Evolutionary conservation across 1,140 invertebrate species (phyloP), one percentile per base, ranked within the genome.

Genomic region (Trypoxylus dichotomus): DNA sequence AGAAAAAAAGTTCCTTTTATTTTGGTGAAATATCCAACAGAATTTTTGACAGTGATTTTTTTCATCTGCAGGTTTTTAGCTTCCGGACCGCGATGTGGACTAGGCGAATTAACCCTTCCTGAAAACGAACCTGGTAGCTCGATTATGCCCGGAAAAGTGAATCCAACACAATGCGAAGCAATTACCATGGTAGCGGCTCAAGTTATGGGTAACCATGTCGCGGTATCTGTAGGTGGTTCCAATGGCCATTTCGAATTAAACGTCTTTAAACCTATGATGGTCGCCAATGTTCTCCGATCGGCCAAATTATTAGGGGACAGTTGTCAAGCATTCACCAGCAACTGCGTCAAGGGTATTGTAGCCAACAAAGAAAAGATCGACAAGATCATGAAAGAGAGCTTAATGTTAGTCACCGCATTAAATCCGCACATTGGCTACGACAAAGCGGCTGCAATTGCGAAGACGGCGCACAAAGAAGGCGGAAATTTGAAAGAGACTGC

Each of bases 371-470:
- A 89, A 19, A 82, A 87, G 42, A 91, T 93, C 72, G 86, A 15
- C 85, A 93, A 95, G 87, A 92, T 97, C 27, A 90, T 98, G 86
- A 93, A 95, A 80, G 96, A 99, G 86, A 99, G 97, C 74, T 90
- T 99, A 42, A 99, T 99, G 98, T 88, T 99, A 80, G 98, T 94
- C 5, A 94, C 93, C 8, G 91, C 92, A 5, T 85, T 94, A 0
- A 94, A 94, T 86, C 90, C 91, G 8, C 89, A 93, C 80, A 94
- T 94, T 81, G 93, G 91, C 0, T 94, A 94, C 85, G 98, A 99
- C 86, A 99, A 98, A 88, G 94, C 98, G 77, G 97, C 98, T 2
- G 90, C 91, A 84, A 99, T 99, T 84, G 93, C 93, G 11, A 94
- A 94, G 83, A 88, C 87, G 43, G 93, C 93, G 3, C 92, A 93